phyloP scores from a whole-genome alignment of 2,113 vertebrate genomes.

The Garra rufa region DNA sequence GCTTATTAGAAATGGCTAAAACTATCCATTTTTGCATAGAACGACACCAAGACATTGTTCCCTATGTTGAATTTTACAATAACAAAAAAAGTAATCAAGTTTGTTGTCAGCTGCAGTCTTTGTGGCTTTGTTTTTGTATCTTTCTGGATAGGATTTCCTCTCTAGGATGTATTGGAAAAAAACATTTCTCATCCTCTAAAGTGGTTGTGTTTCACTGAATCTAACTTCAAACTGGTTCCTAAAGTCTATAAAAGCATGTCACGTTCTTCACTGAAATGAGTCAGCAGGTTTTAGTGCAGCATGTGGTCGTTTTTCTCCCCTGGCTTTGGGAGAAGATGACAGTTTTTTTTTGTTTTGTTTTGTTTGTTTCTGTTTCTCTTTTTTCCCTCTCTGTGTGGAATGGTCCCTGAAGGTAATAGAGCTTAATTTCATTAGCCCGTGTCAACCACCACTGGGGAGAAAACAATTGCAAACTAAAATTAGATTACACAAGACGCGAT shows the following conservation, averaged over 20 bases:
- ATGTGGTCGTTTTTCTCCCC: conserved; percentile 10
- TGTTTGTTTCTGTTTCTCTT: background rate
- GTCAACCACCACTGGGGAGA: conserved; percentile 66
- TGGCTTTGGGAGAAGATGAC: conserved; percentile 32
- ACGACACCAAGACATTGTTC: too few species aligned
- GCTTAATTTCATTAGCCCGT: conserved; percentile 71
- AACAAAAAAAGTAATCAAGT: background rate
- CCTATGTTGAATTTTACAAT: background rate
- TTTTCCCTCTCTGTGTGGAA: conserved; percentile 33
- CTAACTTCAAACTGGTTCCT: conserved; percentile 4
- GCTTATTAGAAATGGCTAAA: background rate
- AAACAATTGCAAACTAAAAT: conserved; percentile 68
- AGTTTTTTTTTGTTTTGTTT: background rate
- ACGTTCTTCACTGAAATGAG: background rate
- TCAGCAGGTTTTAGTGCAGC: background rate
- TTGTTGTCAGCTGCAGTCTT: background rate
- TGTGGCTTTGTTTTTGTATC: conserved; percentile 7
- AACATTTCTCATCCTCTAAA: conserved; percentile 36
- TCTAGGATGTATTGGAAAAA: conserved; percentile 55
- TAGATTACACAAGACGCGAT: conserved; percentile 61
- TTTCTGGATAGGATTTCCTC: background rate
- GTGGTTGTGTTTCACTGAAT: background rate
- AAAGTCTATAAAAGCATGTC: background rate
- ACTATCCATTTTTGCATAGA: background rate
- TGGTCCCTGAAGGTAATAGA: conserved; percentile 50